A percentile compares a stretch with the other conserved stretches of the same genome.
These are phyloP conservation scores for Enteromius fasciolatus DNA, from an alignment of 2,797 vertebrate genomes.

Conservation along the genomic window DNA sequence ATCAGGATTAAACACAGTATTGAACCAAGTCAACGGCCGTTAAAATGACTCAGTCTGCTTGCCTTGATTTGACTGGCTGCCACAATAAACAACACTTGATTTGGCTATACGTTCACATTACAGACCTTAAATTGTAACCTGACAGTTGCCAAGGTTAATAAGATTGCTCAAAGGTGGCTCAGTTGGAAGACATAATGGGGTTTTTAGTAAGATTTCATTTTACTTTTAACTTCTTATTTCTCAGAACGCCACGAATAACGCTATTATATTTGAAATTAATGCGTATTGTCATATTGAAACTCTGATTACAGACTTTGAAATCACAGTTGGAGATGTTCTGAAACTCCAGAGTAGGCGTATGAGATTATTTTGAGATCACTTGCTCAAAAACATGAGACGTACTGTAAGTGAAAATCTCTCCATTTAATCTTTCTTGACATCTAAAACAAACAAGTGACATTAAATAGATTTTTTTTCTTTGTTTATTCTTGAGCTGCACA, in stretches of 20 bases:
- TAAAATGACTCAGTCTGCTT: constrained; percentile 66
- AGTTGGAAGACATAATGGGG: neutral
- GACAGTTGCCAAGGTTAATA: neutral
- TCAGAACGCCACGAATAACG: neutral
- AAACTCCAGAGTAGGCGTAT: neutral
- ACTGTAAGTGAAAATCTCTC: neutral
- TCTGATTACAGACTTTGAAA: neutral
- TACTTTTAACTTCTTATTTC: neutral
- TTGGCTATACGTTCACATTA: constrained; percentile 34
- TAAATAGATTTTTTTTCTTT: neutral
- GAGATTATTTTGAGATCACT: neutral
- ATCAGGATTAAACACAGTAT: constrained; percentile 60
- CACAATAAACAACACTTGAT: constrained; percentile 54
- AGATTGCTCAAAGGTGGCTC: neutral
- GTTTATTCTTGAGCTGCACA: neutral
- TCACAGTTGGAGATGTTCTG: neutral
- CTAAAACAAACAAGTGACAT: neutral
- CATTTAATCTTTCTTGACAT: constrained; percentile 14
- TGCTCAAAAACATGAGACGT: neutral
- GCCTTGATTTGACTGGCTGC: constrained; percentile 63
- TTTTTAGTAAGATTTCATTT: neutral
- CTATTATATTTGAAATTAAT: neutral
- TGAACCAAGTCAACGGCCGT: constrained; percentile 63
- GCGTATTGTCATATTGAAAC: neutral
- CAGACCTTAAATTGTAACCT: constrained; percentile 2